A percentile compares a stretch with the other conserved stretches of the same genome.
Evolutionary conservation across 2,888 invertebrate species (phyloP).

Genomic region (Linyphia triangularis): DNA sequence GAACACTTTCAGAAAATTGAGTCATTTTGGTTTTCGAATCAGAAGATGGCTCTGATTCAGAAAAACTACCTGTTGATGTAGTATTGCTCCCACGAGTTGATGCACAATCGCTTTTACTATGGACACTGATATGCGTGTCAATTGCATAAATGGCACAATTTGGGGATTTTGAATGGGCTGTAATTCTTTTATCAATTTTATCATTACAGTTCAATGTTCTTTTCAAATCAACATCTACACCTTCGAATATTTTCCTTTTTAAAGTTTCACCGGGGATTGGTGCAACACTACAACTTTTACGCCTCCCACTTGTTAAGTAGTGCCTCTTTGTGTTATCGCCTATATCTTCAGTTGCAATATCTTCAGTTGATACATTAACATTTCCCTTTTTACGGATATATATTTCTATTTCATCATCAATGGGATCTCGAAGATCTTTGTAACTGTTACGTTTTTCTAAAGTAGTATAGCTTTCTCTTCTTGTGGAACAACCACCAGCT

Average conservation of each 20-base stretch:
- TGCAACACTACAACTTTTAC: background rate
- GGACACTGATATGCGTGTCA: no score
- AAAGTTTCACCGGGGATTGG: background rate
- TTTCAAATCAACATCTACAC: background rate
- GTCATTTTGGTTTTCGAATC: slow-evolving; percentile 30
- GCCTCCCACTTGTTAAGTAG: background rate
- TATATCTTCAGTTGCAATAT: background rate
- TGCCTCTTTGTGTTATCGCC: no score
- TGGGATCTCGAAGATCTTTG: slow-evolving; percentile 53
- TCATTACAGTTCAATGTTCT: background rate
- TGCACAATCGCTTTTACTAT: no score
- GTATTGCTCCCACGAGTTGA: background rate
- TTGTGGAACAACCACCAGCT: background rate
- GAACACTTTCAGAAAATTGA: slow-evolving; percentile 30
- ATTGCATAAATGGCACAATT: no score
- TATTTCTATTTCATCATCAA: slow-evolving; percentile 69
- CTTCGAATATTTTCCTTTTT: background rate
- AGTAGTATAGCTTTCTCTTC: background rate
- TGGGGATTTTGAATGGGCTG: no score
- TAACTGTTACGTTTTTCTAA: slow-evolving; percentile 56
- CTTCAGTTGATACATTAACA: background rate
- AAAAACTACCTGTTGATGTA: background rate
- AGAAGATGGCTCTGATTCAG: background rate
- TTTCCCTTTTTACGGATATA: background rate
- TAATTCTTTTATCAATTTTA: no score